Conservation (phyloP, 1,140 invertebrate species). For the Cydia strobilella region DNA sequence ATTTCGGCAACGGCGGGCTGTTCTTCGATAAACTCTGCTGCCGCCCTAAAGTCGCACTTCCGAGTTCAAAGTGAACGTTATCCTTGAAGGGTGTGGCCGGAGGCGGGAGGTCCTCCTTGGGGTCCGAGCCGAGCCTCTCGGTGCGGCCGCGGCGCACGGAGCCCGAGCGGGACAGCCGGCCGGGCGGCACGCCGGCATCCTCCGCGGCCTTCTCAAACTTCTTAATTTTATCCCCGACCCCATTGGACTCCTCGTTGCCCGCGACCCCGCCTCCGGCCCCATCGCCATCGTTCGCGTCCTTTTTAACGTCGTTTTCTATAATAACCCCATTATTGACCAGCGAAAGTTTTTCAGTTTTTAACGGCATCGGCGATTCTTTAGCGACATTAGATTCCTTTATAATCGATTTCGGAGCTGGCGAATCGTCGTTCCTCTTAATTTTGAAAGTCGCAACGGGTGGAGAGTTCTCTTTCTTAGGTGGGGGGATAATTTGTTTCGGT, state of each 20-base stretch:
- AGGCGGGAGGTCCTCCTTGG: slow-evolving; percentile 61
- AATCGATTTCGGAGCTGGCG: slow-evolving; percentile 41
- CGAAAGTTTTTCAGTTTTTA: slow-evolving; percentile 59
- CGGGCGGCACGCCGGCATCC: slow-evolving; percentile 56
- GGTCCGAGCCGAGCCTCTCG: slow-evolving; percentile 60
- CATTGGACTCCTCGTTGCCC: slow-evolving; percentile 61
- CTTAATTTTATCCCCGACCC: slow-evolving; percentile 73
- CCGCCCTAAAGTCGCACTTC: slow-evolving; percentile 42
- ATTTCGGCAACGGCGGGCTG: slow-evolving; percentile 47
- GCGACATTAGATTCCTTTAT: slow-evolving; percentile 50
- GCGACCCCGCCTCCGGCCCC: background rate
- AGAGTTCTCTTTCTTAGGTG: slow-evolving; percentile 37
- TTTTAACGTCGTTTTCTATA: slow-evolving; percentile 40
- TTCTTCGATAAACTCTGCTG: slow-evolving; percentile 54
- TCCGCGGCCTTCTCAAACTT: slow-evolving; percentile 73
- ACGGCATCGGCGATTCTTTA: slow-evolving; percentile 46
- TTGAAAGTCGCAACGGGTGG: slow-evolving; percentile 40
- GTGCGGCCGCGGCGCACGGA: slow-evolving; percentile 58
- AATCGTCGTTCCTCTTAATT: slow-evolving; percentile 47
- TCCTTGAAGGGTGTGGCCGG: slow-evolving; percentile 70
- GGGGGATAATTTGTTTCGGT: slow-evolving; percentile 23
- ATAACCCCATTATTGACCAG: slow-evolving; percentile 44
- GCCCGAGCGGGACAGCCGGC: slow-evolving; percentile 61
- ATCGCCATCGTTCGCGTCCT: slow-evolving; percentile 12
- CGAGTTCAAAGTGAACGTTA: slow-evolving; percentile 53